Base-by-base conservation (phyloP, 2,888 invertebrate genomes). In the Aleiodes testaceus region DNA sequence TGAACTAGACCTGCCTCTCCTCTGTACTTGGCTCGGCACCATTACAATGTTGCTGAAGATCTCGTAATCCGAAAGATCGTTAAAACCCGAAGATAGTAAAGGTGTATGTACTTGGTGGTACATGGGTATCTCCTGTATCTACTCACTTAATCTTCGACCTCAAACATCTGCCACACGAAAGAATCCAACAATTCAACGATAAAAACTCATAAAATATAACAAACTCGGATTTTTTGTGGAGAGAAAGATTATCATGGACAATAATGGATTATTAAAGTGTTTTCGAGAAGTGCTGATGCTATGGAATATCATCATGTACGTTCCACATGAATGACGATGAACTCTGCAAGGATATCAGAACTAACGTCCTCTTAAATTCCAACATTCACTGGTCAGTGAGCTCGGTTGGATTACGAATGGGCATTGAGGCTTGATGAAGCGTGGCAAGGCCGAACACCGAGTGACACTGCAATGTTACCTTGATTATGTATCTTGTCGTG, bases 101-200 rank as follows among this genome's bases (percentile, higher is more conserved):
- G 11, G 36, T 36, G 36, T 52, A 42, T 18, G 50, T 53, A 59
- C 47, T 26, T 9, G n/a, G 64, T 68, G 59, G 53, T 30, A 26
- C 66, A 53, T 67, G 66, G 55, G 72, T 68, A 16, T 59, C 36
- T 16, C 16, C 59, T 36, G 42, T 59, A 59, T 59, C 59, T 59
- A 59, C 42, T 18, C 36, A 18, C 36, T 59, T 36, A 59, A 59
- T 59, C 59, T 59, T 59, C 59, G 36, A 30, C 61, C 44, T 71
- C 71, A 71, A 71, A 71, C 71, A 71, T 71, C 71, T 71, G 71
- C 66, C 63, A 66, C 59, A 59, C 63, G 66, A 71, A 36, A 18
- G 26, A 5, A 16, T 2, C n/a, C 16, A 36, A 59, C 59, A 59
- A 59, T 59, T 59, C 26, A 26, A 26, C 26, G 42, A 9, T 2